phyloP scores from a whole-genome alignment of 2,113 vertebrate species.

The Neoarius graeffei region DNA sequence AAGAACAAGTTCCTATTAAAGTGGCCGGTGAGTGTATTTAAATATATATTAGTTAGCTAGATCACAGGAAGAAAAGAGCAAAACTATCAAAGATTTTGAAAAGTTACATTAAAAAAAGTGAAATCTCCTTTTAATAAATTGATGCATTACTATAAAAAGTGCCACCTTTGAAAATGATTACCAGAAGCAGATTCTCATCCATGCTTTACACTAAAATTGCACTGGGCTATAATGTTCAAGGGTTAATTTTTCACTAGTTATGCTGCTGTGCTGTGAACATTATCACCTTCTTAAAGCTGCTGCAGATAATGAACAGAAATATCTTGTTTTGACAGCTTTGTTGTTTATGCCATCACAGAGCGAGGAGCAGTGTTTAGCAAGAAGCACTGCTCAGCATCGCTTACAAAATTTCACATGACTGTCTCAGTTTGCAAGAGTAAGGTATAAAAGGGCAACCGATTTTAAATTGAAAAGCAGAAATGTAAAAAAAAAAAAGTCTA shows the following conservation, averaged over 20 bases:
- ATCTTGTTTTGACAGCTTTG: conserved; percentile 19
- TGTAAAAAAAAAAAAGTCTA: too few relatives aligned
- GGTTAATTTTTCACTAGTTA: conserved; percentile 12
- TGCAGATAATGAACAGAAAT: conserved; percentile 36
- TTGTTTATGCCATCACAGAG: not conserved
- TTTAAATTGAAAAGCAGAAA: not conserved
- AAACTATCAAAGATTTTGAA: not conserved
- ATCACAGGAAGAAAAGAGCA: not conserved
- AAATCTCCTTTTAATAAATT: not conserved
- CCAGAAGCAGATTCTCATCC: not conserved
- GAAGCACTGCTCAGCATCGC: not conserved
- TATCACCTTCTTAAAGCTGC: conserved; percentile 13
- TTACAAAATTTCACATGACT: not conserved
- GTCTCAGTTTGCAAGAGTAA: not conserved
- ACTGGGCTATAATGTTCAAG: not conserved
- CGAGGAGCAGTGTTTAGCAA: not conserved
- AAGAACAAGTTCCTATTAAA: too few relatives aligned
- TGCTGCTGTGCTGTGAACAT: not conserved
- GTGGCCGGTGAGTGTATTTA: too few relatives aligned
- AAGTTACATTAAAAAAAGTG: not conserved
- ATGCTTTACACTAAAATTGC: not conserved
- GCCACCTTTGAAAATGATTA: not conserved
- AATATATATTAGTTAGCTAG: not conserved
- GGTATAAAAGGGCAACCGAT: not conserved
- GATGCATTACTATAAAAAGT: not conserved